Evolutionary conservation across 1,140 invertebrate species (phyloP).

Genomic region (Diorhabda sublineata): DNA sequence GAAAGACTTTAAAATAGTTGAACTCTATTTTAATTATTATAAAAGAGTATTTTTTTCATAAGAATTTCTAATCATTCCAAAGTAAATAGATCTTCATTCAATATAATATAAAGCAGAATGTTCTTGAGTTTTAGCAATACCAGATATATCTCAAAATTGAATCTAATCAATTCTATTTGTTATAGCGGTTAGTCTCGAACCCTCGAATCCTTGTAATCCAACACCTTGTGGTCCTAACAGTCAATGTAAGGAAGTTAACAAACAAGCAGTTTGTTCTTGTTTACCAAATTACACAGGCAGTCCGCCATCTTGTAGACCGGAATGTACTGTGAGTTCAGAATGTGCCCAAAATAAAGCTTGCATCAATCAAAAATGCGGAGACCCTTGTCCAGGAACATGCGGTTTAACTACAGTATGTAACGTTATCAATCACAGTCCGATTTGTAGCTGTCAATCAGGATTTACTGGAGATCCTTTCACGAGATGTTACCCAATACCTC

Average conservation of each 20-base stretch:
- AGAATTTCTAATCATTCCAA: too few species aligned
- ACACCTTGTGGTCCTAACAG: constrained; percentile 67
- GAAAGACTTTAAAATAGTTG: too few species aligned
- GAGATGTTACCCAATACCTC: constrained; percentile 57
- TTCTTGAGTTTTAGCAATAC: too few species aligned
- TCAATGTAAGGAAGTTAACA: constrained; percentile 57
- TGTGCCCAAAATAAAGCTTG: constrained; percentile 63
- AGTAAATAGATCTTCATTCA: too few species aligned
- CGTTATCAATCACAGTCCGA: constrained; percentile 66
- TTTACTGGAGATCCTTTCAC: constrained; percentile 73
- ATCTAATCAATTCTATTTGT: not conserved
- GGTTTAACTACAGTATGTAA: constrained; percentile 62
- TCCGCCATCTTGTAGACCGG: constrained; percentile 60
- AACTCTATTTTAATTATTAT: too few species aligned
- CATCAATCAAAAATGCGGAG: constrained; percentile 61
- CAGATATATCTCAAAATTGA: too few species aligned
- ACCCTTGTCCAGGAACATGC: constrained; percentile 63
- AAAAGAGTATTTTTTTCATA: too few species aligned
- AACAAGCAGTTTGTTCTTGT: constrained; percentile 61
- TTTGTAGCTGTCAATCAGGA: constrained; percentile 63
- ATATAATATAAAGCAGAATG: too few species aligned
- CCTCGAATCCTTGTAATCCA: constrained; percentile 55
- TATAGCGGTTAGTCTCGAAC: constrained; percentile 54
- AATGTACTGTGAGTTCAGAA: constrained; percentile 62
- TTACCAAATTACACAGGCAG: constrained; percentile 57